phyloP scores from a whole-genome alignment of 2,888 invertebrate species.

The Eupithecia insigniata region DNA sequence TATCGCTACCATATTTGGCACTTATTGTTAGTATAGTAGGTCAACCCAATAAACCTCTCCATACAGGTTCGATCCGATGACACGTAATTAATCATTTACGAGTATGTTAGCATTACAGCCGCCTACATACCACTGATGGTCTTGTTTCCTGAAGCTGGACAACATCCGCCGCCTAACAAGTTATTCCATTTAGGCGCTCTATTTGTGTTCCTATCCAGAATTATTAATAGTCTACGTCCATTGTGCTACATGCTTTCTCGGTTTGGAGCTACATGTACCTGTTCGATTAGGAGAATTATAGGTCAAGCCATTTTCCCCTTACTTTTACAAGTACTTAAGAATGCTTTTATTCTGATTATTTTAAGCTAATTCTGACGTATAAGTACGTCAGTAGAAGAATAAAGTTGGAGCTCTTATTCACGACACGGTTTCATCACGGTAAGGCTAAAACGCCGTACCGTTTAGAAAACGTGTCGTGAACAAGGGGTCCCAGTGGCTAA shows the following conservation, averaged over 20 bases:
- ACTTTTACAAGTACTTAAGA: no score
- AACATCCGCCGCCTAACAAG: conserved; percentile 27
- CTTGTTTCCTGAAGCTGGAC: conserved; percentile 24
- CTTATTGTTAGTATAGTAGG: no score
- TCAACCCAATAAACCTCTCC: conserved; percentile 1
- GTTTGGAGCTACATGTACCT: neutral
- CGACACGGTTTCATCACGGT: no score
- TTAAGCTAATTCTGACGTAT: no score
- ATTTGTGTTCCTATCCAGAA: conserved; percentile 1
- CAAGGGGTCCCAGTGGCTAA: no score
- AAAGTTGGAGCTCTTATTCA: no score
- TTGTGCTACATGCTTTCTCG: neutral
- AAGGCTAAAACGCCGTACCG: no score
- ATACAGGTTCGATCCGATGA: conserved; percentile 16
- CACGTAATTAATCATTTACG: conserved; percentile 30
- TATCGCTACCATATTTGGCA: no score
- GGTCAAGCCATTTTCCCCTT: no score
- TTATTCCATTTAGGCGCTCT: conserved; percentile 10
- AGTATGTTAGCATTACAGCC: conserved; percentile 19
- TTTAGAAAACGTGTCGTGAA: no score
- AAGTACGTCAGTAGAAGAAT: no score
- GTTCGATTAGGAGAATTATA: neutral
- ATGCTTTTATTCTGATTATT: no score
- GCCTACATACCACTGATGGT: conserved; percentile 8
- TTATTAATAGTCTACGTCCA: conserved; percentile 1